Base-by-base conservation (phyloP, 2,888 invertebrate genomes). In the Loripinus fragilis region DNA sequence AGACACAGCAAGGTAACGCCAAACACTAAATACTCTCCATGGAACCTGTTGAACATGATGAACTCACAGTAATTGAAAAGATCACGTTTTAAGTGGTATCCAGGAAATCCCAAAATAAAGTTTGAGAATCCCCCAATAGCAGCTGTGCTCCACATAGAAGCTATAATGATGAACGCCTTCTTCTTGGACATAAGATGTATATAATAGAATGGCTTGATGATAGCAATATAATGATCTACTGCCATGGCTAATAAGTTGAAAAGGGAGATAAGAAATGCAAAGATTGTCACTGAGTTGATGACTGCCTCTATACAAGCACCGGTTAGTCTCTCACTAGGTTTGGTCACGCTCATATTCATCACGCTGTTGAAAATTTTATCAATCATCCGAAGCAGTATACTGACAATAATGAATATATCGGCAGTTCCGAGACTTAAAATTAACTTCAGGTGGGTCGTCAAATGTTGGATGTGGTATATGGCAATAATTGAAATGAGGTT, bases 401-500 rank as follows among this genome's bases (percentile, higher is more conserved):
- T 87, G 25, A 91, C 30, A 7, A 88, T 87, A 20, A 90, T 89
- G 3, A 91, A 77, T 17, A 90, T 84, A 73, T 91, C 91, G 0
- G 90, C 88, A 2, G 83, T 64, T 5, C 89, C 87, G 0, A 92
- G 85, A 69, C 90, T 91, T 12, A 90, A 81, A 30, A 91, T 88
- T 28, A 92, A 85, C 42, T 89, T 88, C 15, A 89, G 86, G 83
- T 86, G 89, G n/a, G 87, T 90, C 38, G 87, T 91, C 76, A 81
- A 87, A 67, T 84, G 74, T 25, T 87, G 76, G 25, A 90, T 89
- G 66, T 89, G 83, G 23, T 79, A 71, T 17, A 91, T 89, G n/a
- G 91, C 92, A n/a, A 85, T 52, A 7, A 92, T 85, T 0, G 91
- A 91, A 20, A 91, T 28, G 8, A 86, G 70, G 76, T 92, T 92